Conservation (phyloP, 2,888 invertebrate genomes). For the Oscheius sp. region DNA sequence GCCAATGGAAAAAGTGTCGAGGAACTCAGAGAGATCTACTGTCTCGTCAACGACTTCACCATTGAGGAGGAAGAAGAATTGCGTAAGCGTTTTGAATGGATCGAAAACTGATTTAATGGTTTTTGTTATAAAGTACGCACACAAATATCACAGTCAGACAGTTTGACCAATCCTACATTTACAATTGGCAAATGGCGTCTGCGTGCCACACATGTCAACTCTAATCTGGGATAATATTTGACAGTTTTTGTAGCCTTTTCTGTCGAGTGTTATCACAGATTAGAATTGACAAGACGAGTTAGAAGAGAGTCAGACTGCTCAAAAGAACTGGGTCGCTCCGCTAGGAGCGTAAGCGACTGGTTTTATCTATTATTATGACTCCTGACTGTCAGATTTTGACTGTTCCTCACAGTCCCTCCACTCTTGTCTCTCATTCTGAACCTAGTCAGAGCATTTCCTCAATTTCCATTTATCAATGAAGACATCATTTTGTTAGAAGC, state of each 20-base stretch:
- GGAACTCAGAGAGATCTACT: slow-evolving; percentile 14
- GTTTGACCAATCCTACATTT: neutral
- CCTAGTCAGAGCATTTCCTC: too few species aligned
- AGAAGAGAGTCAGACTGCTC: too few species aligned
- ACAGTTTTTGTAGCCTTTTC: too few species aligned
- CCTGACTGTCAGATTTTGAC: neutral
- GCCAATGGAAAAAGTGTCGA: slow-evolving; percentile 22
- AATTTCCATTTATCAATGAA: too few species aligned
- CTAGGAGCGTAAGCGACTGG: too few species aligned
- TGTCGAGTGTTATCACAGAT: too few species aligned
- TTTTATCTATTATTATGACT: neutral
- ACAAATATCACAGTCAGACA: neutral
- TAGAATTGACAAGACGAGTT: too few species aligned
- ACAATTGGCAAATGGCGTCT: too few species aligned
- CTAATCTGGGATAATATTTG: too few species aligned
- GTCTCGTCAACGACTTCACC: slow-evolving; percentile 28
- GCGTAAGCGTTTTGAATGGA: slow-evolving; percentile 28
- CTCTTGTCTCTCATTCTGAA: neutral
- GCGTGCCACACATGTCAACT: too few species aligned
- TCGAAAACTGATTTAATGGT: neutral
- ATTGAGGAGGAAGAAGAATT: slow-evolving; percentile 23
- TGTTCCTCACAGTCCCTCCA: neutral
- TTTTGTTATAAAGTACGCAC: neutral
- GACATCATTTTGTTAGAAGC: too few species aligned
- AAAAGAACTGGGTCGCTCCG: too few species aligned